Evolutionary conservation across 2,888 invertebrate genomes (phyloP), one percentile per base, ranked within the genome.

Genomic region (Polymixis flavicincta): DNA sequence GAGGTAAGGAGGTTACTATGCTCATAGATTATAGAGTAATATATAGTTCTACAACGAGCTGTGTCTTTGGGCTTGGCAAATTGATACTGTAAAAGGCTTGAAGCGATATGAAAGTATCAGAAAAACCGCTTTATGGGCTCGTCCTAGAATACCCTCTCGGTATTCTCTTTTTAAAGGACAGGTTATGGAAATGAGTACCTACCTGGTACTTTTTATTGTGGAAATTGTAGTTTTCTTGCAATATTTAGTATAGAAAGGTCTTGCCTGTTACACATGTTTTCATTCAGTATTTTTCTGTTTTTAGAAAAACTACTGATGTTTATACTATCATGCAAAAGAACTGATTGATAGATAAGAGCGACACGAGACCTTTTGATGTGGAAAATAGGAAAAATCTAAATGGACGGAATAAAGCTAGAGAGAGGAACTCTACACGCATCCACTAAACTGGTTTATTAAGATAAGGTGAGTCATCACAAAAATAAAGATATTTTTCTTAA

Each of bases 1-100:
- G 69, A 84, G 81, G 80, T 48, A 80, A 81, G 14, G 52, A 67
- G 81, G 81, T 80, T 59, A 67, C 57, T 55, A 42, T 67, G 74
- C 45, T 14, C 67, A 71, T 70, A 77, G 61, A 82, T 70, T 81
- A 66, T 75, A 67, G 61, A 67, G 55, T 45, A 48, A 54, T n/a
- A 13, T 67, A 52, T 37, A 42, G 63, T 64, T 71, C 25, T 19
- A 32, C 45, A 37, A 32, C 48, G 22, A 64, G 42, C 4, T 32
- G 50, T 76, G 48, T 70, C 61, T 70, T n/a, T 66, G 66, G 66
- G 61, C 70, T 76, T 45, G 60, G 65, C 32, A 66, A 79, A 82
- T 82, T 79, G 60, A 66, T 80, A 66, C 54, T 66, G 32, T 52
- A 42, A n/a, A 25, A 52, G 50, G 81, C 75, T 80, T 25, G 55